Conservation (phyloP, 37 sponge, comb jelly and placozoan genomes). For the Mnemiopsis leidyi region DNA sequence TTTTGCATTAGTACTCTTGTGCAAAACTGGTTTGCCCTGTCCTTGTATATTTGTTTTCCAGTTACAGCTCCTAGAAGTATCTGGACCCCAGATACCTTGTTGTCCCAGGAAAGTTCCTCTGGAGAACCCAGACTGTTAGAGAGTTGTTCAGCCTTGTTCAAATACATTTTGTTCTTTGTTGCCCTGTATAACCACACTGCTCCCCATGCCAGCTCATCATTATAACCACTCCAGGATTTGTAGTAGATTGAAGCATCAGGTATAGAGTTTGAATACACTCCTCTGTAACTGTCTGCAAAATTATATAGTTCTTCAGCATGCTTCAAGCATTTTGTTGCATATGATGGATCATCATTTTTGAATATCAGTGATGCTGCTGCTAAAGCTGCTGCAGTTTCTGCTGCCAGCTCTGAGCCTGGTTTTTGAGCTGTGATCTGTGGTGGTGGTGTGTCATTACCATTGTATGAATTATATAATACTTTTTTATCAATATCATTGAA, state of each 20-base stretch:
- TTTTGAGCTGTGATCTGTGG: neutral
- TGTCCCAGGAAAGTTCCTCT: slow-evolving; percentile 34
- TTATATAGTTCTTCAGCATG: slow-evolving; percentile 16
- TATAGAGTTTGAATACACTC: neutral
- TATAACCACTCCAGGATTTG: slow-evolving; percentile 21
- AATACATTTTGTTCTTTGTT: neutral
- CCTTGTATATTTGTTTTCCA: neutral
- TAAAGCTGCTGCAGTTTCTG: slow-evolving; percentile 26
- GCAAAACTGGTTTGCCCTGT: neutral
- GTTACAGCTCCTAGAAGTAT: slow-evolving; percentile 20
- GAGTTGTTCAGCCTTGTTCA: neutral
- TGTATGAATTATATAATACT: too few relatives aligned
- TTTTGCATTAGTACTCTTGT: neutral
- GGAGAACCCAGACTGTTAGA: neutral
- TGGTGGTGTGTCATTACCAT: too few relatives aligned
- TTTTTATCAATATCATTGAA: too few relatives aligned
- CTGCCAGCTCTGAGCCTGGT: slow-evolving; percentile 27
- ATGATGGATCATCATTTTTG: neutral
- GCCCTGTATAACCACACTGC: slow-evolving; percentile 7
- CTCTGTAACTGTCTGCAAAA: neutral
- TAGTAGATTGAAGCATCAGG: slow-evolving; percentile 1
- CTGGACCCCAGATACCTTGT: slow-evolving; percentile 13
- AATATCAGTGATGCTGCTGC: slow-evolving; percentile 18
- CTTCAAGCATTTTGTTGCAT: neutral
- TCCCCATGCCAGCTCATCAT: slow-evolving; percentile 29